Evolutionary conservation across 2,113 vertebrate species (phyloP).

Genomic region (Lycaon pictus): DNA sequence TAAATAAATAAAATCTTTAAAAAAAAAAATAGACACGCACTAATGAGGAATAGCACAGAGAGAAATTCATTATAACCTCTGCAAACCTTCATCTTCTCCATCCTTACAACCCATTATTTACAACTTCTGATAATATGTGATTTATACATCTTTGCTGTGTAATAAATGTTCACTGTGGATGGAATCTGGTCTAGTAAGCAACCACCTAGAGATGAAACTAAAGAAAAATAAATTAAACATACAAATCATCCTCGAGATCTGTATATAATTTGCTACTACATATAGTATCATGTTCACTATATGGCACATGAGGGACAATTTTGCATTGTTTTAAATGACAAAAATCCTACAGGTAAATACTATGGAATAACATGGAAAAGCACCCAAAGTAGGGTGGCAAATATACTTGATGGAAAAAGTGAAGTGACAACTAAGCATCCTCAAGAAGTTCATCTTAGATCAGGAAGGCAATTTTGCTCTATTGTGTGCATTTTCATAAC

Average conservation of each 20-base stretch:
- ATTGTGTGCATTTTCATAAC: background rate
- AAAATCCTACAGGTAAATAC: background rate
- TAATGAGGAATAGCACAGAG: background rate
- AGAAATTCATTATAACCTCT: background rate
- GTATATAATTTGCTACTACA: background rate
- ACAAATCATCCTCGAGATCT: background rate
- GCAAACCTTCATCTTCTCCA: background rate
- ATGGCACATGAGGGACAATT: background rate
- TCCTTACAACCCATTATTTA: background rate
- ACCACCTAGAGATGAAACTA: background rate
- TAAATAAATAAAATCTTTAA: background rate
- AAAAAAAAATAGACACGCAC: background rate
- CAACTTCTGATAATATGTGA: background rate
- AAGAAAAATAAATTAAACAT: slow-evolving; percentile 9
- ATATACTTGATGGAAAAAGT: background rate
- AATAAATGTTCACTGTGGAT: background rate
- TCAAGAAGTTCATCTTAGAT: slow-evolving; percentile 15
- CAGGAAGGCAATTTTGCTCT: background rate
- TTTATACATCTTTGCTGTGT: background rate
- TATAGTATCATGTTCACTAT: background rate
- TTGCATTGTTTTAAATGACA: slow-evolving; percentile 2
- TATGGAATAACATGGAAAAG: background rate
- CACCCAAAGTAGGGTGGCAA: background rate
- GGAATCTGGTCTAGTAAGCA: background rate
- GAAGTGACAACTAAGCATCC: background rate